phyloP scores from a whole-genome alignment of 1,140 invertebrate species.

The Drosophila repletoides region DNA sequence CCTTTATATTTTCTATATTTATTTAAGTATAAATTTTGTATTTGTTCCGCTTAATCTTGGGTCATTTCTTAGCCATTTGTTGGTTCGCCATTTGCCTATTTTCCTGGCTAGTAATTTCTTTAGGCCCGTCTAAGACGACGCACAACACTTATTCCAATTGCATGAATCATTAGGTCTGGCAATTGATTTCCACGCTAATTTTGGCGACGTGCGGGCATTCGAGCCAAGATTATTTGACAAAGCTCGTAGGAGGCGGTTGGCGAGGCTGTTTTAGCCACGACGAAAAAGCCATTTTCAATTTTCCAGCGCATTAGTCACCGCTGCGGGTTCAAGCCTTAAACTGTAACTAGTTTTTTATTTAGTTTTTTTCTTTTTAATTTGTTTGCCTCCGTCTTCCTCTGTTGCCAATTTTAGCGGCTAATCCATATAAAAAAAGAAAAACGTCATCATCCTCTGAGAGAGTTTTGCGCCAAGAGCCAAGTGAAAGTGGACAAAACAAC shows the following conservation, averaged over 20 bases:
- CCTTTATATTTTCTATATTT: not conserved
- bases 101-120: not conserved
- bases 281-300: conserved; percentile 65
- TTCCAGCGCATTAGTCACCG: conserved; percentile 76
- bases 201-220: conserved; percentile 65
- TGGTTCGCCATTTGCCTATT: no score
- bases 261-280: not conserved
- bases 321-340: conserved; percentile 49
- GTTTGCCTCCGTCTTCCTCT: conserved; percentile 7
- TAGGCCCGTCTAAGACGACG: no score
- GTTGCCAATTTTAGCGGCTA: conserved; percentile 34
- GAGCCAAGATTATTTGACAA: conserved; percentile 56
- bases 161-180: conserved; percentile 42
- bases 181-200: conserved; percentile 76
- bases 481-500: conserved; percentile 68
- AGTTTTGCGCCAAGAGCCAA: conserved; percentile 38
- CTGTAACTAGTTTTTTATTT: conserved; percentile 70
- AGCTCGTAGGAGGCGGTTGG: conserved; percentile 25
- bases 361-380: conserved; percentile 8
- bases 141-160: conserved; percentile 28
- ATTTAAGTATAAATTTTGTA: not conserved
- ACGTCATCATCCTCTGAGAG: conserved; percentile 65
- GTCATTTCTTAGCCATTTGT: not conserved
- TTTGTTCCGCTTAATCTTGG: not conserved
- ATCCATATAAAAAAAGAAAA: conserved; percentile 49